A percentile compares a stretch with the other conserved stretches of the same genome.
Evolutionary conservation across 1,140 invertebrate genomes (phyloP).

Genomic region (Drosophila nannoptera): DNA sequence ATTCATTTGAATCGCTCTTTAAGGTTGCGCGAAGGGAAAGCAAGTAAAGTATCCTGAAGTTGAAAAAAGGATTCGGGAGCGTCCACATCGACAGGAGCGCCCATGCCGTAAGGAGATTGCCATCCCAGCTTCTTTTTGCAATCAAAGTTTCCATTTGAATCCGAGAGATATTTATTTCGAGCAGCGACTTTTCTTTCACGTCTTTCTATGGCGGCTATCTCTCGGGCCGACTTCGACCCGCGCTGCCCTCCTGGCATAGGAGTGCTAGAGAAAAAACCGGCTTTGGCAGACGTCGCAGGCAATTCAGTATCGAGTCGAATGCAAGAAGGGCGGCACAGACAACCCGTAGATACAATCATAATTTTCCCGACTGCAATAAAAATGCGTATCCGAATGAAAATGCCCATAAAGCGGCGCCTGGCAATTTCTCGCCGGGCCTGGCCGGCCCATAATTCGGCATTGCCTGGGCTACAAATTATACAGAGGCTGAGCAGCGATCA

Average conservation of each 20-base stretch:
- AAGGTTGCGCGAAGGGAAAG: neutral
- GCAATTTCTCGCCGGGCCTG: conserved; percentile 39
- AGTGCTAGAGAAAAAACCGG: conserved; percentile 5
- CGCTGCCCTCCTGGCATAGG: too few relatives aligned
- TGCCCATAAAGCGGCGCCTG: conserved; percentile 57
- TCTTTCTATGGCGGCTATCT: too few relatives aligned
- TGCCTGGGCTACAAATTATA: conserved; percentile 63
- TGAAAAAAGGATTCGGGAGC: too few relatives aligned
- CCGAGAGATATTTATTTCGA: too few relatives aligned
- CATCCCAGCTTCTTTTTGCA: too few relatives aligned
- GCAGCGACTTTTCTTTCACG: too few relatives aligned
- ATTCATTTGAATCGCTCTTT: too few relatives aligned
- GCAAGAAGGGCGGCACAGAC: conserved; percentile 11
- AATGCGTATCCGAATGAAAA: conserved; percentile 70
- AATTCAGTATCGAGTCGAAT: conserved; percentile 18
- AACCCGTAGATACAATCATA: conserved; percentile 55
- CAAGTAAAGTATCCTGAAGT: neutral
- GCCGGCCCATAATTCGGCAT: conserved; percentile 54
- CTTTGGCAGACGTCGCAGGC: conserved; percentile 26
- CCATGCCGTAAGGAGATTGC: neutral
- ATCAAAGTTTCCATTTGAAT: too few relatives aligned
- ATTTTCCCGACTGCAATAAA: conserved; percentile 63
- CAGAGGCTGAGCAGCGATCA: conserved; percentile 38
- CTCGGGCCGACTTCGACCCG: too few relatives aligned
- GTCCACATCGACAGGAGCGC: neutral